Evolutionary conservation across 1,140 invertebrate genomes (phyloP).

Genomic region (Lordiphosa clarofinis): DNA sequence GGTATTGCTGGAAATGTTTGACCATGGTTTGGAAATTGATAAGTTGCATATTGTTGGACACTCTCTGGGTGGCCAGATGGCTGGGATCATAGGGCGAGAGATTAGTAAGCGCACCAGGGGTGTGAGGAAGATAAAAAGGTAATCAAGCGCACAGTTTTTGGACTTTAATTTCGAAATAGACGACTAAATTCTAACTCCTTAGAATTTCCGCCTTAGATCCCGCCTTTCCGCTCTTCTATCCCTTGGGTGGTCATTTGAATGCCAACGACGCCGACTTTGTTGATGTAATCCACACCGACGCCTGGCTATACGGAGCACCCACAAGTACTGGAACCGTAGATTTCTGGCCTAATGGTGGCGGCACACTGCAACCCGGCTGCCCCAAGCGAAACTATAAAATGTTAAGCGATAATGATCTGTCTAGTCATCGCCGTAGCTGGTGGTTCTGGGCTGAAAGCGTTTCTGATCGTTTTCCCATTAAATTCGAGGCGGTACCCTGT

Average conservation of each 20-base stretch:
- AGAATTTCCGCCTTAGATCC: slow-evolving; percentile 83
- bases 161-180: background rate
- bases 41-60: slow-evolving; percentile 87
- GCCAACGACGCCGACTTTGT: slow-evolving; percentile 85
- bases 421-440: slow-evolving; percentile 85
- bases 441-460: slow-evolving; percentile 83
- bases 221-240: slow-evolving; percentile 83
- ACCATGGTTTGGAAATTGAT: slow-evolving; percentile 70
- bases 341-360: slow-evolving; percentile 84
- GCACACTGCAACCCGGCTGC: slow-evolving; percentile 82
- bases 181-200: background rate
- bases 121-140: slow-evolving; percentile 71
- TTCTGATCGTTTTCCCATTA: slow-evolving; percentile 74
- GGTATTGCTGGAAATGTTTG: slow-evolving; percentile 70
- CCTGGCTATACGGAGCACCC: slow-evolving; percentile 81
- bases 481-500: slow-evolving; percentile 80
- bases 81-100: slow-evolving; percentile 83
- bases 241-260: slow-evolving; percentile 82
- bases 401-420: slow-evolving; percentile 80
- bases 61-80: slow-evolving; percentile 87
- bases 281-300: slow-evolving; percentile 86
- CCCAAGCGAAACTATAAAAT: slow-evolving; percentile 78
- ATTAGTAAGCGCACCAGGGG: slow-evolving; percentile 63
- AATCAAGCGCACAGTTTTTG: background rate
- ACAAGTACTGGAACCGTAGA: slow-evolving; percentile 82